These are phyloP conservation scores for Carassius carassius DNA, from an alignment of 2,113 vertebrate genomes.

Conservation along the genomic window DNA sequence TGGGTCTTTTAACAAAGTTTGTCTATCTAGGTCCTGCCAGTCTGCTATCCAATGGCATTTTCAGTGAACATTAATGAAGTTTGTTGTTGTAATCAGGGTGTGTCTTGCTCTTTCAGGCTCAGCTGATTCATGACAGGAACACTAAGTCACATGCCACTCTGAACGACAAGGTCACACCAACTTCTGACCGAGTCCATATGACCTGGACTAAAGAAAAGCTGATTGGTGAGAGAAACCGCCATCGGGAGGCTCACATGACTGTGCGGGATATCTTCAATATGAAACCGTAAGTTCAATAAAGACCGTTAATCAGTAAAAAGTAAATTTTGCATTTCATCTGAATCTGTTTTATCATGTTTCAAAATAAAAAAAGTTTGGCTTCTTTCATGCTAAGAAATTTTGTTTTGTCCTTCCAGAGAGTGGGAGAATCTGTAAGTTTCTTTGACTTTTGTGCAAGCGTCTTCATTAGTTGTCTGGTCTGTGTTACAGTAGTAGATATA, in stretches of 20 bases:
- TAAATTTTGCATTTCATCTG: not conserved
- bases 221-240: conserved; percentile 79
- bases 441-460: conserved; percentile 45
- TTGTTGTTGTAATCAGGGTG: not conserved
- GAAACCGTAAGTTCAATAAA: conserved; percentile 86
- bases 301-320: not conserved
- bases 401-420: conserved; percentile 79
- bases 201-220: conserved; percentile 98
- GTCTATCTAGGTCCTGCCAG: not conserved
- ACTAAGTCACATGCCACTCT: conserved; percentile 77
- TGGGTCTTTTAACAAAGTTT: not conserved
- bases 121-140: conserved; percentile 90
- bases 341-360: not conserved
- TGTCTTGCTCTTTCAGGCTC: conserved; percentile 75
- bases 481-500: not conserved
- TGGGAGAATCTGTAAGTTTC: conserved; percentile 95
- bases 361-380: not conserved
- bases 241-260: conserved; percentile 74
- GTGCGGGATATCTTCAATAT: conserved; percentile 92
- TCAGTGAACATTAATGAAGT: not conserved
- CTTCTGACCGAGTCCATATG: conserved; percentile 86
- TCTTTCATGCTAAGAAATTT: conserved; percentile 56
- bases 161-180: conserved; percentile 63
- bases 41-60: not conserved
- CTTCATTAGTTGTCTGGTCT: conserved; percentile 17